These are phyloP conservation scores for Clitarchus hookeri DNA, from an alignment of 2,888 invertebrate species.

Conservation along the genomic window DNA sequence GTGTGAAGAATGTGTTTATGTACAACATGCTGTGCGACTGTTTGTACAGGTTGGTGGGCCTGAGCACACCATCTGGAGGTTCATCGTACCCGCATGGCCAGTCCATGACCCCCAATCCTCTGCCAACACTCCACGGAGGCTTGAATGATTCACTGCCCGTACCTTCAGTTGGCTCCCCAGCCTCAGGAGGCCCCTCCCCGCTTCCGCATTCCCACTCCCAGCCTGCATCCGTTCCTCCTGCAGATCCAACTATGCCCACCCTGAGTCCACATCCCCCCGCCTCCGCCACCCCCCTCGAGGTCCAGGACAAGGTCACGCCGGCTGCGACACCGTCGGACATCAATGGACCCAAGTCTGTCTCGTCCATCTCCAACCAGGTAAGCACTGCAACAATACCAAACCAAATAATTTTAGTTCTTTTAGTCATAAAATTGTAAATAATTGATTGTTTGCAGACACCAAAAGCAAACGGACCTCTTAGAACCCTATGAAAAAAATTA, in stretches of 20 bases:
- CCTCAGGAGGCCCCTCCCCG: slow-evolving; percentile 71
- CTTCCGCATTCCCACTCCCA: slow-evolving; percentile 73
- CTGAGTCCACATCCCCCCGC: slow-evolving; percentile 67
- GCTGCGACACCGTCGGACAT: slow-evolving; percentile 51
- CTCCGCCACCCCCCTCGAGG: slow-evolving; percentile 43
- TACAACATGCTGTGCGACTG: neutral
- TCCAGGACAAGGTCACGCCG: slow-evolving; percentile 50
- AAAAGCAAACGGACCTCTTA: no score
- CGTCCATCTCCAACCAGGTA: slow-evolving; percentile 54
- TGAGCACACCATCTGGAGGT: slow-evolving; percentile 64
- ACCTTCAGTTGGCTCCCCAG: slow-evolving; percentile 66
- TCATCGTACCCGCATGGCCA: slow-evolving; percentile 68
- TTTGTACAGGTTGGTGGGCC: slow-evolving; percentile 42
- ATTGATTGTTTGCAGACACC: no score
- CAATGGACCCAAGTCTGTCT: slow-evolving; percentile 53
- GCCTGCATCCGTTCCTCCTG: slow-evolving; percentile 69
- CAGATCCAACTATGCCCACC: slow-evolving; percentile 71
- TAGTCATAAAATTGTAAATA: no score
- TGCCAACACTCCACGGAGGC: slow-evolving; percentile 36
- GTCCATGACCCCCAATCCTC: slow-evolving; percentile 43
- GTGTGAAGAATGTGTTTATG: neutral
- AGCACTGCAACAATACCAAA: no score
- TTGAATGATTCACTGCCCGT: slow-evolving; percentile 51
- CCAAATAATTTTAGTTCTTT: no score
- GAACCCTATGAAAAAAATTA: no score